Base-by-base conservation (phyloP, 2,888 invertebrate species). In the Pilophorus perplexus region DNA sequence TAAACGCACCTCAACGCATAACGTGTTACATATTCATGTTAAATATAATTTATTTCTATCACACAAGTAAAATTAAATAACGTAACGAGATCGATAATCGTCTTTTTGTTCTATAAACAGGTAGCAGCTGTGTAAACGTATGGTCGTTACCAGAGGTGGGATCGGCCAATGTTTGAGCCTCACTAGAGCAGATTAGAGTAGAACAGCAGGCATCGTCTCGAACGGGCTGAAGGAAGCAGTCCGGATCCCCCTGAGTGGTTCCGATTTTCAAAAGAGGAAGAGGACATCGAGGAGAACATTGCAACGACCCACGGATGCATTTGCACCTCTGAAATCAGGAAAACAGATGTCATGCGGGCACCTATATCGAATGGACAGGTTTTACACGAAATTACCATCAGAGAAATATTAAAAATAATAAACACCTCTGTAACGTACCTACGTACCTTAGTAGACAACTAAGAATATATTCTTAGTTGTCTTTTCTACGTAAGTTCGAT, bases 131-230 rank as follows among this genome's bases (percentile, higher is more conserved):
- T n/a, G n/a, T n/a, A n/a, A n/a, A n/a, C n/a, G n/a, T n/a, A n/a
- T n/a, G n/a, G n/a, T n/a, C n/a, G n/a, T 33, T 33, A 12, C 33
- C 33, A 12, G 33, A 33, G 33, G 33, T 33, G 12, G 33, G 33
- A 33, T 8, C 33, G 6, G 33, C 6, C 33, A 12, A 12, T 28
- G 52, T 16, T 50, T 64, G 40, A 14, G 23, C 52, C 8, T 64
- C 59, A 33, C 55, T 67, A 2, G 67, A 59, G 48, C 90, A 91
- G 28, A 86, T 83, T 72, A 90, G 78, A 54, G 85, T 81, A 1
- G 87, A 84, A 74, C 86, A 86, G 73, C 86, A 86, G 67, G 86
- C 85, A 75, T 89, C 87, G 75, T 89, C 87, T 33, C 84, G 83
- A 3, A 84, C 81, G 0, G 84, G 80, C 52, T 86, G 84, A 74